These are phyloP conservation scores for Synergus itoensis DNA, from an alignment of 2,888 invertebrate genomes.

Conservation along the genomic window DNA sequence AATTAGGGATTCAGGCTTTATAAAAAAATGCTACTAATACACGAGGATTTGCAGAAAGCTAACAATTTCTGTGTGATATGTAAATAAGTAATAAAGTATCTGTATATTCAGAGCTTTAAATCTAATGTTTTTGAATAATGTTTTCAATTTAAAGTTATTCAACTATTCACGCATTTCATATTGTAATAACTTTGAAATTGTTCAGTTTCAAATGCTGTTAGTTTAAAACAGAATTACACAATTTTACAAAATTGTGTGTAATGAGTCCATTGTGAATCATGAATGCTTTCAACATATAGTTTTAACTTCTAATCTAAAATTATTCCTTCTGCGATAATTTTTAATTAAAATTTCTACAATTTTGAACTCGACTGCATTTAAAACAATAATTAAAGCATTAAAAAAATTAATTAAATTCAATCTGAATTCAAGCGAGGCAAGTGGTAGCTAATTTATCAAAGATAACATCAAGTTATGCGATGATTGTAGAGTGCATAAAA, in stretches of 20 bases:
- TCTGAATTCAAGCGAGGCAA: not conserved
- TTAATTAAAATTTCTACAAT: not conserved
- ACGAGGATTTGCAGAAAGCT: slow-evolving; percentile 3
- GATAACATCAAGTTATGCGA: slow-evolving; percentile 4
- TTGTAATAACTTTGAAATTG: too few species aligned
- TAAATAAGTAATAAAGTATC: not conserved
- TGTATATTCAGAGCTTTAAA: too few species aligned
- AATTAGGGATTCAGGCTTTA: not conserved
- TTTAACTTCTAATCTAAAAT: too few species aligned
- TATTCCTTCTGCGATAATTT: too few species aligned
- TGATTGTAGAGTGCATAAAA: slow-evolving; percentile 6
- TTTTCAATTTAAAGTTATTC: too few species aligned
- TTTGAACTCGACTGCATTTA: not conserved
- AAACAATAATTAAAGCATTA: not conserved
- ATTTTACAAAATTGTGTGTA: too few species aligned
- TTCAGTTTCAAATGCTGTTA: too few species aligned
- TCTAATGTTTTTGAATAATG: too few species aligned
- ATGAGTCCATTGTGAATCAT: too few species aligned
- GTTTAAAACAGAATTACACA: too few species aligned
- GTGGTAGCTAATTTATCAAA: not conserved
- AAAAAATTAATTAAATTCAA: not conserved
- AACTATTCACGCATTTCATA: too few species aligned
- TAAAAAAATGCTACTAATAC: not conserved
- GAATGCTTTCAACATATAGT: too few species aligned
- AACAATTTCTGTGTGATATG: not conserved